phyloP scores from a whole-genome alignment of 2,888 invertebrate genomes.

The Lochmaea crataegi region DNA sequence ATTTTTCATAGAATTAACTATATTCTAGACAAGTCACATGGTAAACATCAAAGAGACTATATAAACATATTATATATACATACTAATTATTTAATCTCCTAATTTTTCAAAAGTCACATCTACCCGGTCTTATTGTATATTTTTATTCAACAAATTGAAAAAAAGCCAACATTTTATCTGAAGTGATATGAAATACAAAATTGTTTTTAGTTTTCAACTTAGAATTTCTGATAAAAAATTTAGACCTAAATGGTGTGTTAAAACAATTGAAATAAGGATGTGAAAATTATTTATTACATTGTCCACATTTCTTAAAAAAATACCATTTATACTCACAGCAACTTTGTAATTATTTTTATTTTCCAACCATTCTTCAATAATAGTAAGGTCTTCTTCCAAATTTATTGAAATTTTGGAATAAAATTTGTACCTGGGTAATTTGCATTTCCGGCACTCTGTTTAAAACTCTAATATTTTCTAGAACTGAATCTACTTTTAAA shows the following conservation, averaged over 20 bases:
- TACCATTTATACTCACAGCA: not conserved
- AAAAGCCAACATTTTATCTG: too few relatives aligned
- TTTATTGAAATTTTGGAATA: not conserved
- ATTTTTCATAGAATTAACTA: not conserved
- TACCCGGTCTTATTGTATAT: not conserved
- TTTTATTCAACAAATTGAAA: slow-evolving; percentile 1
- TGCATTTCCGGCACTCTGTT: slow-evolving; percentile 1
- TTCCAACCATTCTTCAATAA: slow-evolving; percentile 1
- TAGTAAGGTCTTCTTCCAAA: not conserved
- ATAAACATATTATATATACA: not conserved
- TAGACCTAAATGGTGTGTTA: not conserved
- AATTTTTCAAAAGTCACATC: too few relatives aligned
- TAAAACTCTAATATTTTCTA: not conserved
- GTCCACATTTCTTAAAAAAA: not conserved
- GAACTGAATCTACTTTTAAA: slow-evolving; percentile 4
- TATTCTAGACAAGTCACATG: not conserved
- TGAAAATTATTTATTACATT: not conserved
- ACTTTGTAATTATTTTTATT: slow-evolving; percentile 2
- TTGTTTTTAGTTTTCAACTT: slow-evolving; percentile 2
- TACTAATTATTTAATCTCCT: not conserved
- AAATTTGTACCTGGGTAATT: not conserved
- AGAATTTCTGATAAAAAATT: not conserved
- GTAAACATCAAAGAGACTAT: not conserved
- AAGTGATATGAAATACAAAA: not conserved
- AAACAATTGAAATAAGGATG: not conserved